Evolutionary conservation across 1,140 invertebrate genomes (phyloP).

Genomic region (Aphidius ervi): DNA sequence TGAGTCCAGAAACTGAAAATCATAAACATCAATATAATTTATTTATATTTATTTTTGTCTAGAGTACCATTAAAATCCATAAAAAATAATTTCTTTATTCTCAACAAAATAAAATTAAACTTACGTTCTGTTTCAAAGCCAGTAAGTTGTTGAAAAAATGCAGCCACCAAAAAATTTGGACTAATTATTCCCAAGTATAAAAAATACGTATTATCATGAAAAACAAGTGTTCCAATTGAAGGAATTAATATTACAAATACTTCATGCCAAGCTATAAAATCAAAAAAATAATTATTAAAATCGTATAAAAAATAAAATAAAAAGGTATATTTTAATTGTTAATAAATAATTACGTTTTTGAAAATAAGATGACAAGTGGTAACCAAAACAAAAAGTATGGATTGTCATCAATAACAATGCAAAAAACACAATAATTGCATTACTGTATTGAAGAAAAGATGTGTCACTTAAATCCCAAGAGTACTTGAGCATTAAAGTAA

Average conservation of each 20-base stretch:
- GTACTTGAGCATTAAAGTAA: conserved; percentile 40
- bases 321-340: no score
- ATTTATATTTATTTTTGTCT: no score
- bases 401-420: conserved; percentile 38
- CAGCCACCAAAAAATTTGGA: conserved; percentile 32
- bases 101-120: no score
- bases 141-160: conserved; percentile 33
- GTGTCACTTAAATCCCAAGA: conserved; percentile 37
- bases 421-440: conserved; percentile 47
- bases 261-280: conserved; percentile 20
- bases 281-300: no score
- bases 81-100: no score
- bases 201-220: conserved; percentile 15
- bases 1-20: conserved; percentile 26
- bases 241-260: conserved; percentile 21
- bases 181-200: conserved; percentile 33
- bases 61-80: no score
- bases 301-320: no score
- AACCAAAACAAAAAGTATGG: conserved; percentile 44
- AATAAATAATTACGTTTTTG: conserved; percentile 22
- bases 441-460: conserved; percentile 43
- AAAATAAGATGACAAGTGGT: conserved; percentile 47
- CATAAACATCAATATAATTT: no score
- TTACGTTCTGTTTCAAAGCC: conserved; percentile 26
- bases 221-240: conserved; percentile 17